Conservation (phyloP, 2,113 vertebrate genomes). For the Pionites leucogaster region DNA sequence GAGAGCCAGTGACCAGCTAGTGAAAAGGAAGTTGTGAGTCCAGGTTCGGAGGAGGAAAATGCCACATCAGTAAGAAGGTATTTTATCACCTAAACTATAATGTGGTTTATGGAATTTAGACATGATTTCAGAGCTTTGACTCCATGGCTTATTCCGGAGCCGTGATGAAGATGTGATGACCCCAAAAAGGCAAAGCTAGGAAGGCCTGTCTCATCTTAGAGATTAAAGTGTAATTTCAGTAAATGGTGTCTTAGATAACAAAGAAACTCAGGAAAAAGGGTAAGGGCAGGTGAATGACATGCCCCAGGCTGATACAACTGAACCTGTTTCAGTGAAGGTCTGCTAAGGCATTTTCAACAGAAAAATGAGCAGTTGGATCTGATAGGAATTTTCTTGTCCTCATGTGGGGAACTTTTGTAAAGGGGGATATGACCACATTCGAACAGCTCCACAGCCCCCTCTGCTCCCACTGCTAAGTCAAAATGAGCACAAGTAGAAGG, state of each 20-base stretch:
- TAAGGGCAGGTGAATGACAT: neutral
- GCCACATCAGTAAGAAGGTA: neutral
- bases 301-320: neutral
- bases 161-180: neutral
- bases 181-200: neutral
- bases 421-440: neutral
- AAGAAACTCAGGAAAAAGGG: neutral
- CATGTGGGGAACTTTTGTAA: accelerated
- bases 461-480: neutral
- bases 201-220: neutral
- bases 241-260: neutral
- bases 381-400: neutral
- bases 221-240: neutral
- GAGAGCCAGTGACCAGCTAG: neutral
- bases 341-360: neutral
- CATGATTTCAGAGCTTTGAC: neutral
- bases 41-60: neutral
- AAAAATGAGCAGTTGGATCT: neutral
- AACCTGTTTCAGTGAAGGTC: neutral
- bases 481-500: neutral
- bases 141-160: neutral
- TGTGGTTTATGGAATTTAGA: neutral
- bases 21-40: neutral
- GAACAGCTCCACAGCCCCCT: neutral
- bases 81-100: neutral